Percentiles rank a stretch among this genome's conserved stretches.
These are phyloP conservation scores for Helarctos malayanus DNA, from an alignment of 2,797 vertebrate genomes.

Conservation along the genomic window DNA sequence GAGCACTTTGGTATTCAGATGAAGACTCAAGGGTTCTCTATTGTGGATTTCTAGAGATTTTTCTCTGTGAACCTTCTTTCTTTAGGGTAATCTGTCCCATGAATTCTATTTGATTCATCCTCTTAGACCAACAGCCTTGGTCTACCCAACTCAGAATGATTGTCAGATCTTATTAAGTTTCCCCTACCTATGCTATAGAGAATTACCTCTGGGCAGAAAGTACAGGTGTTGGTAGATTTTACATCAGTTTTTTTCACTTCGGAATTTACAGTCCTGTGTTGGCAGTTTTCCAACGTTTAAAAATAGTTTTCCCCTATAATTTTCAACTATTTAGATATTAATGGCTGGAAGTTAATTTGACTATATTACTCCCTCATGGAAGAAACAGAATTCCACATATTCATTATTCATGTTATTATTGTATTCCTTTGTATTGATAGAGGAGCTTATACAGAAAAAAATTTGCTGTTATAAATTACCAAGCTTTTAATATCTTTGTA, in stretches of 20 bases:
- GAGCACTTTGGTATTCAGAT: background rate
- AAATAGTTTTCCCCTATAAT: background rate
- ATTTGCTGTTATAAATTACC: background rate
- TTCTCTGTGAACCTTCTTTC: background rate
- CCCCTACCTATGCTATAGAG: background rate
- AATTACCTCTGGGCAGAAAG: background rate
- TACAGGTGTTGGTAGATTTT: background rate
- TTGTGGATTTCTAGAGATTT: background rate
- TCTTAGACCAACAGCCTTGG: background rate
- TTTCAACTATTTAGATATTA: constrained; percentile 7
- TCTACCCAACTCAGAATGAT: background rate
- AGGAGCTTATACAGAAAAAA: background rate
- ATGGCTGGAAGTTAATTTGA: constrained; percentile 30
- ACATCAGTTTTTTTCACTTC: background rate
- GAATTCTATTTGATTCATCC: background rate
- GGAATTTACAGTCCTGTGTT: background rate
- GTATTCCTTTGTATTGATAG: background rate
- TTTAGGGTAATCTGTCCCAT: background rate
- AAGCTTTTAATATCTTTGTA: constrained; percentile 23
- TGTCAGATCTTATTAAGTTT: background rate
- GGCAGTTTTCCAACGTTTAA: background rate
- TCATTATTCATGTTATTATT: constrained; percentile 1
- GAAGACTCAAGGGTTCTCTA: background rate
- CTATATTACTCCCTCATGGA: background rate
- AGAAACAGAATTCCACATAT: constrained; percentile 7